A percentile compares a stretch with the other conserved stretches of the same genome.
phyloP scores from a whole-genome alignment of 2,888 invertebrate species.

The Lasiommata megera region DNA sequence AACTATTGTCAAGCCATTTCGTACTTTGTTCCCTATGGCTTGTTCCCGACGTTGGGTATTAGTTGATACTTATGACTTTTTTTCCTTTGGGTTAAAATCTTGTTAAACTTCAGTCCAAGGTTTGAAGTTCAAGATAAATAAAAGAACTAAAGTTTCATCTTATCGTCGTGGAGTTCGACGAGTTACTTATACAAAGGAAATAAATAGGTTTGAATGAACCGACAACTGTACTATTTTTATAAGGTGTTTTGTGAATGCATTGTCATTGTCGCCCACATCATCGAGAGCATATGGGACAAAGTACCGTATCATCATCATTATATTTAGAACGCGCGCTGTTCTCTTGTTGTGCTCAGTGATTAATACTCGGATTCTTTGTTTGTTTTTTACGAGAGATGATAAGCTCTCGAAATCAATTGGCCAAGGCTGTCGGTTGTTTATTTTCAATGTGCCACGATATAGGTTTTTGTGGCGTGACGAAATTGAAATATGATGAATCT shows the following conservation, averaged over 20 bases:
- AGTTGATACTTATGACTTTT: too few species aligned
- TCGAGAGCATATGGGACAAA: not conserved
- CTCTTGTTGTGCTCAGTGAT: not conserved
- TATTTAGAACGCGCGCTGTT: not conserved
- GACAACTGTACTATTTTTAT: not conserved
- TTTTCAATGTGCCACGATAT: not conserved
- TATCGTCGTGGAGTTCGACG: too few species aligned
- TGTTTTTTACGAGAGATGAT: conserved; percentile 1
- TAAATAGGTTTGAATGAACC: too few species aligned
- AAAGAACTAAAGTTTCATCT: too few species aligned
- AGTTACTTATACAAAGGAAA: too few species aligned
- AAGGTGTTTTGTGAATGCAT: not conserved
- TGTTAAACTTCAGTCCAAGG: too few species aligned
- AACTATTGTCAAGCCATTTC: too few species aligned
- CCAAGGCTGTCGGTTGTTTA: not conserved
- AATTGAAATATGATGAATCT: not conserved
- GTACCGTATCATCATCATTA: conserved; percentile 6
- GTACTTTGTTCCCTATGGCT: too few species aligned
- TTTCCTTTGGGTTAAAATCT: too few species aligned
- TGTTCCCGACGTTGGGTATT: too few species aligned
- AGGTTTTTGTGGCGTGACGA: conserved; percentile 7
- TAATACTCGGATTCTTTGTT: conserved; percentile 1
- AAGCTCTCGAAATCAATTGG: conserved; percentile 1
- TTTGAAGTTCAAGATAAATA: too few species aligned
- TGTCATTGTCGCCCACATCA: not conserved